phyloP scores from a whole-genome alignment of 2,113 vertebrate species.

The Thalassoma bifasciatum region DNA sequence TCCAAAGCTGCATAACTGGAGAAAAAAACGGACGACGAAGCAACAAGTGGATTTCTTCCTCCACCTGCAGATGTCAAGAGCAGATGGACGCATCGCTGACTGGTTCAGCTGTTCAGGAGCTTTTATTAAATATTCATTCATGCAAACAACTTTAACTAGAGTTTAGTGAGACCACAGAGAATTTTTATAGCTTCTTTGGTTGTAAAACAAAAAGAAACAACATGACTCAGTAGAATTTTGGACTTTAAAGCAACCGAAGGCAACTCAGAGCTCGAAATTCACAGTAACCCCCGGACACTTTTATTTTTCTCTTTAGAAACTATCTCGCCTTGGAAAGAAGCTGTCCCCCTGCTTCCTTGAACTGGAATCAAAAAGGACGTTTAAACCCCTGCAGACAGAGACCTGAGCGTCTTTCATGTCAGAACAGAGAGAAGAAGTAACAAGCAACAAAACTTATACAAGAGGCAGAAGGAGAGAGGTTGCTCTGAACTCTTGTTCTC shows the following conservation, averaged over 20 bases:
- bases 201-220: not conserved
- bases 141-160: not conserved
- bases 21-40: not conserved
- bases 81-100: not conserved
- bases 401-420: constrained; percentile 55
- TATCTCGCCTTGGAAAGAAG: constrained; percentile 31
- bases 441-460: constrained; percentile 25
- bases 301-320: constrained; percentile 9
- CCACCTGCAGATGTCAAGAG: not conserved
- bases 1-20: not conserved
- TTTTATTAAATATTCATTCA: not conserved
- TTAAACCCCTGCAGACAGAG: constrained; percentile 65
- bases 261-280: not conserved
- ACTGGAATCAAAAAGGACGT: constrained; percentile 46
- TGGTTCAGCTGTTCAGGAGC: not conserved
- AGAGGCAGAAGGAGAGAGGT: not conserved
- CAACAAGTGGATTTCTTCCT: not conserved
- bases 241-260: not conserved
- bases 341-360: constrained; percentile 34
- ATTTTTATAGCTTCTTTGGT: not conserved
- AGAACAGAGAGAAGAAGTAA: constrained; percentile 46
- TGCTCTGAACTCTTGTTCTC: constrained; percentile 35
- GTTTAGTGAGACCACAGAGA: not conserved
- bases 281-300: not conserved
- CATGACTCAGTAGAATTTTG: not conserved